Base-by-base conservation (phyloP, 2,888 invertebrate species). In the Pecten maximus region DNA sequence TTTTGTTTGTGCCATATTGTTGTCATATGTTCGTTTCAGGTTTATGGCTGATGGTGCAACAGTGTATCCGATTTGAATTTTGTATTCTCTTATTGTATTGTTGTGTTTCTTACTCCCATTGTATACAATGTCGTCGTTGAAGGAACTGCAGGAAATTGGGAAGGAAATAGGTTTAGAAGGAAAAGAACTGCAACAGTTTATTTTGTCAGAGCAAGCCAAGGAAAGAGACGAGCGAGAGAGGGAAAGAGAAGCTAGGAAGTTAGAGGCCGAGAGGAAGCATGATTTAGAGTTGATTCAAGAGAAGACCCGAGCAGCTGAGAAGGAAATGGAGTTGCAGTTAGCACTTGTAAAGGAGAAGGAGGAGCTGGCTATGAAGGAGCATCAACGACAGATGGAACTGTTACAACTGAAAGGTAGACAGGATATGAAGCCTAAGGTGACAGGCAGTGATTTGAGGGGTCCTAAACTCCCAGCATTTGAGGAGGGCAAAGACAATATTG, bases 381-480 rank as follows among this genome's bases (percentile, higher is more conserved):
- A 48, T 89, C 28, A 48, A 87, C 40, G 44, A 40, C 54, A 89
- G 87, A 19, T 48, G 8, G 44, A 89, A 40, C 8, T 48, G 23
- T 44, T 87, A 16, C 40, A 44, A 44, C 39, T 87, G 40, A 87
- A 74, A 28, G 40, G 48, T 50, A 23, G 35, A 16, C 28, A 35
- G 16, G 60, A 88, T 6, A 60, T 40, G 39, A 39, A 54, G 39
- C 39, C 35, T 10, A 54, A 39, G 0, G 40, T 60, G 10, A 60
- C 39, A 2, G 35, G 19, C 8, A 35, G 39, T 15, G 28, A 44
- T 19, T 16, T 87, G 16, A 54, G 50, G n/a, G 60, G 88, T 39
- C 90, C 88, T 28, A 90, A 90, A 87, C 40, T 86, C 40, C 87
- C 28, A 39, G 28, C 39, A 89, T 89, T 50, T 91, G 91, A 91